Evolutionary conservation across 2,797 vertebrate genomes (phyloP).

Genomic region (Aulostomus chinensis): DNA sequence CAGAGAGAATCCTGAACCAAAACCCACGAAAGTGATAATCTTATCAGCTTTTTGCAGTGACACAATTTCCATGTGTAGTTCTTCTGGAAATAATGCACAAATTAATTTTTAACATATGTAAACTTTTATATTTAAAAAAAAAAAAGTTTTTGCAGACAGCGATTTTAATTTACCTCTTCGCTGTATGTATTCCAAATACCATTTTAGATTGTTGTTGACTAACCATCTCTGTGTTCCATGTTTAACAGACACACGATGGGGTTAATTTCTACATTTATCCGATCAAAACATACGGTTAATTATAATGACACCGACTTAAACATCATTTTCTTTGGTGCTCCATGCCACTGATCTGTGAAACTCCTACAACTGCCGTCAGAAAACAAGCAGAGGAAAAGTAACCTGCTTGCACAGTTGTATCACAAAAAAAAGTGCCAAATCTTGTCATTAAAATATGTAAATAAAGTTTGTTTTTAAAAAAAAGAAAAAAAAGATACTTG

Average conservation of each 20-base stretch:
- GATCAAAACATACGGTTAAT: background rate
- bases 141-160: constrained; percentile 13
- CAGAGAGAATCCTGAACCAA: constrained; percentile 23
- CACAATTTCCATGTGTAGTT: constrained; percentile 7
- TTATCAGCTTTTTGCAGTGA: constrained; percentile 41
- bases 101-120: constrained; percentile 10
- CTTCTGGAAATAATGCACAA: constrained; percentile 24
- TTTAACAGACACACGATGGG: background rate
- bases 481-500: constrained; percentile 55
- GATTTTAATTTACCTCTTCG: too few species aligned
- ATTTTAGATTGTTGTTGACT: too few species aligned
- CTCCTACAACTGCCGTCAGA: constrained; percentile 83
- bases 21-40: constrained; percentile 22
- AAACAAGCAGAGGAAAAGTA: constrained; percentile 64
- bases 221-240: background rate
- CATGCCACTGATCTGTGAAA: constrained; percentile 84
- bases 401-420: constrained; percentile 26
- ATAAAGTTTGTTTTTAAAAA: constrained; percentile 82
- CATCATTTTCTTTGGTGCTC: constrained; percentile 60
- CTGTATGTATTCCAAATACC: background rate
- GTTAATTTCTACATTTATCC: background rate
- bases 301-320: constrained; percentile 1
- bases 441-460: constrained; percentile 94
- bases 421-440: constrained; percentile 89
- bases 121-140: constrained; percentile 2